phyloP scores from a whole-genome alignment of 2,113 vertebrate species.

The Verasper variegatus region DNA sequence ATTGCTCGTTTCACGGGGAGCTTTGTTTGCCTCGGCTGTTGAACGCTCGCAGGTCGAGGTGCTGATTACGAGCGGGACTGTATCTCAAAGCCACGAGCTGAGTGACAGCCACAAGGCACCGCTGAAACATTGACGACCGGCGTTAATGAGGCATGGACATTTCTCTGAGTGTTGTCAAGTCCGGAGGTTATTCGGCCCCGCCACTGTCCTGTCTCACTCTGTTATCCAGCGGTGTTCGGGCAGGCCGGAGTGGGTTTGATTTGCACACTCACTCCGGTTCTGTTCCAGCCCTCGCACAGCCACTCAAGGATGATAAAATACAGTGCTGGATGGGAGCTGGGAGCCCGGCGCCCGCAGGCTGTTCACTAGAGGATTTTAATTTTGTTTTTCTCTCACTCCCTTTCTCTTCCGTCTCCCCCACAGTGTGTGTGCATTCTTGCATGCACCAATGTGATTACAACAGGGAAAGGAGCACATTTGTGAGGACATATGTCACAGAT shows the following conservation, averaged over 20 bases:
- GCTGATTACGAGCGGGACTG: conserved; percentile 29
- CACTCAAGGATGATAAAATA: conserved; percentile 76
- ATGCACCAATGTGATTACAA: conserved; percentile 59
- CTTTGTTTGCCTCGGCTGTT: conserved; percentile 26
- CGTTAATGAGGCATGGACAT: conserved; percentile 50
- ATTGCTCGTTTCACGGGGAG: conserved; percentile 37
- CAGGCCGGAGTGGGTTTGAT: conserved; percentile 57
- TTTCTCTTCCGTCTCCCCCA: conserved; percentile 41
- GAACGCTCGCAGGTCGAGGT: conserved; percentile 16
- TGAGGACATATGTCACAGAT: conserved; percentile 40
- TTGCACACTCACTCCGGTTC: conserved; percentile 62
- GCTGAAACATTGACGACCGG: conserved; percentile 50
- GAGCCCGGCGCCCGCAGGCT: conserved; percentile 59
- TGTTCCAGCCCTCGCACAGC: conserved; percentile 53
- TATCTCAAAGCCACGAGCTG: conserved; percentile 37
- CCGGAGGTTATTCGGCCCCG: conserved; percentile 23
- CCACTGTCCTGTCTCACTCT: conserved; percentile 37
- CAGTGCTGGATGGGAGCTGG: conserved; percentile 52
- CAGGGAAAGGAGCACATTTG: conserved; percentile 24
- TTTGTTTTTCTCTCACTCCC: conserved; percentile 56
- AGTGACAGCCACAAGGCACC: conserved; percentile 45
- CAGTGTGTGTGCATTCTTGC: conserved; percentile 61
- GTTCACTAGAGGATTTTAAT: conserved; percentile 73
- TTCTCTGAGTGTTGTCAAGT: conserved; percentile 34
- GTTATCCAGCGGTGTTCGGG: conserved; percentile 29